phyloP scores from a whole-genome alignment of 2,888 invertebrate genomes.

The Drosophila multiciliata region DNA sequence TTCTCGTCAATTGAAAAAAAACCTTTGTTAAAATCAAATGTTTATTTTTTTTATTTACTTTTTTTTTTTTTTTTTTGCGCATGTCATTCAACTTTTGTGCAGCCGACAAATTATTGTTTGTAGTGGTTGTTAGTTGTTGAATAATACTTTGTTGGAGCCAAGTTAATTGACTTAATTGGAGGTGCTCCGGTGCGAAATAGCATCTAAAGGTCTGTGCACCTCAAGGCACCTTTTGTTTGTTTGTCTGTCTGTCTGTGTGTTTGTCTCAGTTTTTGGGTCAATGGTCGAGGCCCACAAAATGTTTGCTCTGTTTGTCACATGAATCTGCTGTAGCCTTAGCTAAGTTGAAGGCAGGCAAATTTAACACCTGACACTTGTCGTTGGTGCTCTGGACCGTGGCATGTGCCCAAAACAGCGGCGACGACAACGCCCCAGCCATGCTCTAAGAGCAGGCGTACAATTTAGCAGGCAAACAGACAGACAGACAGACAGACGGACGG shows the following conservation, averaged over 20 bases:
- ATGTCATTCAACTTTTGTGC: constrained; percentile 66
- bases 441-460: constrained; percentile 52
- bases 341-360: constrained; percentile 65
- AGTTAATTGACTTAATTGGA: constrained; percentile 66
- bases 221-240: constrained; percentile 46
- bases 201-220: constrained; percentile 44
- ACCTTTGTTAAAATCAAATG: constrained; percentile 19
- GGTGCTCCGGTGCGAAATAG: constrained; percentile 44
- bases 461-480: constrained; percentile 14
- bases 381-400: constrained; percentile 56
- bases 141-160: constrained; percentile 39
- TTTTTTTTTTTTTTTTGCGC: constrained; percentile 13
- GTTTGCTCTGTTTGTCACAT: constrained; percentile 54
- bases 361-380: constrained; percentile 69
- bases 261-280: constrained; percentile 65
- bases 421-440: constrained; percentile 59
- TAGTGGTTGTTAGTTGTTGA: constrained; percentile 25
- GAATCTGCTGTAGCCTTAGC: constrained; percentile 6
- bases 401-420: constrained; percentile 48
- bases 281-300: constrained; percentile 62
- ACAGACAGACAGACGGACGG: constrained; percentile 7
- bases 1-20: constrained; percentile 1
- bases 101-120: constrained; percentile 40
- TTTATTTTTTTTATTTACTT: constrained; percentile 20
- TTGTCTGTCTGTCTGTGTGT: constrained; percentile 21